A percentile compares a stretch with the other conserved stretches of the same genome.
Conservation (phyloP, 2,113 vertebrate genomes). For the Callipepla squamata region DNA sequence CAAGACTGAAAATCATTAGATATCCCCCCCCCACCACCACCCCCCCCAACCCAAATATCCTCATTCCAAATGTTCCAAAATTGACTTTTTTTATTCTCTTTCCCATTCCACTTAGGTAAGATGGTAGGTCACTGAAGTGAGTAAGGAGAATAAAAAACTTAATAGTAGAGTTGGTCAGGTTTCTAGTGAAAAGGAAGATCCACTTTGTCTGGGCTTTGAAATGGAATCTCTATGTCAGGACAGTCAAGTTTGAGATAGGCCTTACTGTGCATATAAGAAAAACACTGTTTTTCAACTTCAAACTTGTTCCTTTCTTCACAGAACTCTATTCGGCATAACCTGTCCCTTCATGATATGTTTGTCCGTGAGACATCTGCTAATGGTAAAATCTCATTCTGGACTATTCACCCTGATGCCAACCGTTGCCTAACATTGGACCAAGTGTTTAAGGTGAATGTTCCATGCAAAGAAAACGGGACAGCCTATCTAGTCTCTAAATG, state of each 20-base stretch:
- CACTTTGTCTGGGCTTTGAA: not conserved
- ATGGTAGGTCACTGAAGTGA: not conserved
- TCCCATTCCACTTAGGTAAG: not conserved
- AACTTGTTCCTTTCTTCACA: conserved; percentile 46
- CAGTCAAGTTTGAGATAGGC: not conserved
- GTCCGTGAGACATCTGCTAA: conserved; percentile 87
- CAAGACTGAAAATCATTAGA: not conserved
- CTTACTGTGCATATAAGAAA: not conserved
- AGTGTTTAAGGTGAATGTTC: conserved; percentile 88
- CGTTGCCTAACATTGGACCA: conserved; percentile 92
- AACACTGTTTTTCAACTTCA: not conserved
- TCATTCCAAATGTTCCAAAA: not conserved
- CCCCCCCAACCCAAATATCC: not conserved
- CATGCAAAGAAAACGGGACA: not conserved
- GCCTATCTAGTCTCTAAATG: not conserved
- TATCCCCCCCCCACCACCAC: not conserved
- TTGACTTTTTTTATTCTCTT: not conserved
- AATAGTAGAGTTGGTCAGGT: not conserved
- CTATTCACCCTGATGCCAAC: conserved; percentile 93
- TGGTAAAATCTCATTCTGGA: conserved; percentile 93
- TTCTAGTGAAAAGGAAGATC: not conserved
- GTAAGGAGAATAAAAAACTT: not conserved
- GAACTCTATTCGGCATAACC: conserved; percentile 97
- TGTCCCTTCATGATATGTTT: conserved; percentile 96
- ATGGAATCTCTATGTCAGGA: not conserved